Evolutionary conservation across 1,140 invertebrate species (phyloP), one percentile per base, ranked within the genome.

Genomic region (Lasioglossum albipes): DNA sequence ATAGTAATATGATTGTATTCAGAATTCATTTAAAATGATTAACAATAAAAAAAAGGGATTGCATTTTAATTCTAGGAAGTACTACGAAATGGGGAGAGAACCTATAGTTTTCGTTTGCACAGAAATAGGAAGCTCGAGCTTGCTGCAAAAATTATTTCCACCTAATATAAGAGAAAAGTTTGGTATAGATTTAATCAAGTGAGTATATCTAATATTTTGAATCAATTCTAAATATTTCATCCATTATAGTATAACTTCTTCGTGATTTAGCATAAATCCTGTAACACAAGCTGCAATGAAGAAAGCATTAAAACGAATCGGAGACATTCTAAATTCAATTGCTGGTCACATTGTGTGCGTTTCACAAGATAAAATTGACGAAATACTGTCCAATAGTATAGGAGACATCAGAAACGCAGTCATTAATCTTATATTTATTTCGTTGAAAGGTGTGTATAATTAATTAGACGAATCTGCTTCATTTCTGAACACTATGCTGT

Each of bases 31-130:
- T 36, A 36, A 2, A 36, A 36, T 36, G 36, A 36, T 36, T 36
- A 2, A 36, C 36, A 36, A 36, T 36, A 3, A 36, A 36, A 36
- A 2, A 3, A 36, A 36, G 5, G 71, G 16, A 78, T 80, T 66
- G 70, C 22, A 31, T 31, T 77, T 49, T 81, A 69, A 89, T 88
- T 85, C 82, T 70, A 96, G 95, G 71, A 94, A 95, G 82, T 96
- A 95, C 85, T 93, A 91, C 54, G 84, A 91, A 70, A 94, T 94
- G 81, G 95, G 95, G n/a, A 95, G 94, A 88, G 95, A 95, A 67
- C 96, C 96, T 20, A 90, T 97, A 72, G 93, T 97, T 13, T 96
- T 97, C 87, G 94, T 97, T 79, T 95, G 94, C 86, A 95, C 96
- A 31, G 96, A 97, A 87, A 92, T 94, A 42, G 94, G 94, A 85